Percentiles rank a stretch among this genome's conserved stretches.
Conservation (phyloP, 2,888 invertebrate species). For the Charanyca ferruginea region DNA sequence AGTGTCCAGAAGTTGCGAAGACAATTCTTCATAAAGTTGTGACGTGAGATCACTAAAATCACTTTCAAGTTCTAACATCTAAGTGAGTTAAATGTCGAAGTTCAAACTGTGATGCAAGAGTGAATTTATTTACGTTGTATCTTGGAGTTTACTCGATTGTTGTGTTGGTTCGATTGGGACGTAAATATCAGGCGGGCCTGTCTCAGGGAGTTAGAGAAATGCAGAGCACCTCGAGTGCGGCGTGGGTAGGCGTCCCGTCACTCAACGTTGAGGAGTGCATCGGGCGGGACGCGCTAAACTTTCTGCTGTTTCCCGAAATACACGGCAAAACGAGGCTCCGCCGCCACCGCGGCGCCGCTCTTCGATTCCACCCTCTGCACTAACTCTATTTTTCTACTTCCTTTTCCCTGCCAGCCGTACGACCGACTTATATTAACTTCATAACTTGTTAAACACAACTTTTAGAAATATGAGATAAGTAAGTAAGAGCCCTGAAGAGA, state of each 20-base stretch:
- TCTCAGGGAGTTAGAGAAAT: conserved; percentile 58
- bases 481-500: conserved; percentile 78
- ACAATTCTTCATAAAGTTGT: conserved; percentile 65
- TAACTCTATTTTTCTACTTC: conserved; percentile 84
- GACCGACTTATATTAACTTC: conserved; percentile 86
- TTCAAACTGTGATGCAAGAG: conserved; percentile 49
- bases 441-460: conserved; percentile 87
- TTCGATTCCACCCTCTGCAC: conserved; percentile 80
- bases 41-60: conserved; percentile 70
- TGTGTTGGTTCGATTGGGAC: conserved; percentile 62
- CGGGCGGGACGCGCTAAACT: conserved; percentile 52
- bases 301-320: conserved; percentile 69
- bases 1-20: conserved; percentile 66
- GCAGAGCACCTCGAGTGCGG: conserved; percentile 51
- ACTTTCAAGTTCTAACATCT: conserved; percentile 63
- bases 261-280: conserved; percentile 55
- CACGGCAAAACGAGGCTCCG: conserved; percentile 62
- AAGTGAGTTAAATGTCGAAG: conserved; percentile 46
- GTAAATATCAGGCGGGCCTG: conserved; percentile 57
- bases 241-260: conserved; percentile 56
- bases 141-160: conserved; percentile 61
- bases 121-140: conserved; percentile 61
- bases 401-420: conserved; percentile 80
- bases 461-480: conserved; percentile 85
- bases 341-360: conserved; percentile 78